Conservation (phyloP, 2,113 vertebrate species). For the Caranx ignobilis region DNA sequence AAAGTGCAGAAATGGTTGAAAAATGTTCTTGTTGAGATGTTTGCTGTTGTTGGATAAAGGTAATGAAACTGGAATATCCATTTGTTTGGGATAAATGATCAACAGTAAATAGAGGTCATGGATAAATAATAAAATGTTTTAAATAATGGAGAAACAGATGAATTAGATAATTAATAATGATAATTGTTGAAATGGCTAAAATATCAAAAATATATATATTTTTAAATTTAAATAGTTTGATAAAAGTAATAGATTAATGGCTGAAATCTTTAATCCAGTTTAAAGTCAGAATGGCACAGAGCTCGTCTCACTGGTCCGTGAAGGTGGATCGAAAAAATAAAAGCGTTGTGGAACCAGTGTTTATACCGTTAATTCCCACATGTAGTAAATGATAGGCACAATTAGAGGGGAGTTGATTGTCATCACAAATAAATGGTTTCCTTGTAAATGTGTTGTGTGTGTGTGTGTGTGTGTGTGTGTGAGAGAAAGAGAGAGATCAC, state of each 20-base stretch:
- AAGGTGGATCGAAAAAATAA: background rate
- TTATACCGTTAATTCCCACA: slow-evolving; percentile 26
- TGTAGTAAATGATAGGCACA: slow-evolving; percentile 43
- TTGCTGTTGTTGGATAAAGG: too few species aligned
- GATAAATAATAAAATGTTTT: too few species aligned
- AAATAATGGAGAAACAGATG: background rate
- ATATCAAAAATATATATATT: too few species aligned
- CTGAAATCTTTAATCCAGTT: background rate
- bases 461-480: background rate
- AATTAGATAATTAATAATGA: background rate
- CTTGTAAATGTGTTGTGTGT: slow-evolving; percentile 16
- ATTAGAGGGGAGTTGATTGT: slow-evolving; percentile 57
- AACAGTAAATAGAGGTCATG: background rate
- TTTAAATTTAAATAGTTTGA: too few species aligned
- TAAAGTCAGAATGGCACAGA: background rate
- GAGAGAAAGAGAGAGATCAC: slow-evolving; percentile 5
- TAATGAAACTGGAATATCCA: background rate
- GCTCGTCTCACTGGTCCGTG: background rate
- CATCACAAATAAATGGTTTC: slow-evolving; percentile 69
- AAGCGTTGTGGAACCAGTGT: slow-evolving; percentile 16
- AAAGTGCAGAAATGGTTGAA: too few species aligned
- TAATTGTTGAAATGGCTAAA: too few species aligned
- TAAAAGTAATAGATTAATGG: background rate
- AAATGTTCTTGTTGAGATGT: background rate
- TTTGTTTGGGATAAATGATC: background rate